These are phyloP conservation scores for Drosophila pectinifera DNA, from an alignment of 1,140 invertebrate genomes.

Conservation along the genomic window DNA sequence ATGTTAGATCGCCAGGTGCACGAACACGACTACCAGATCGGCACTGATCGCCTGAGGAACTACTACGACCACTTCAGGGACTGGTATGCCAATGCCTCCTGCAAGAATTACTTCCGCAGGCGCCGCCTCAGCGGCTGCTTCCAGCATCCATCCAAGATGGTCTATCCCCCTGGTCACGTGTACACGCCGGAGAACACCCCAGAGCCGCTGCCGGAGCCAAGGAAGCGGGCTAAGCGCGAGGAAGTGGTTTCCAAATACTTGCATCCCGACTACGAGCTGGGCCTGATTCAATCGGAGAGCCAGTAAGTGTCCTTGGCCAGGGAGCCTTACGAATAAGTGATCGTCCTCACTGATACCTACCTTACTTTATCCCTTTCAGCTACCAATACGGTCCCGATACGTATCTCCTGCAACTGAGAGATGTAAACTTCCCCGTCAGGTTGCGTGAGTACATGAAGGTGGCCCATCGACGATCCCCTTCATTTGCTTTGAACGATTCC, in stretches of 20 bases:
- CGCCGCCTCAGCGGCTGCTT: conserved; percentile 92
- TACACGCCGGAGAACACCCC: conserved; percentile 91
- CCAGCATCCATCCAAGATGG: conserved; percentile 96
- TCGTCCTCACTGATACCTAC: background rate
- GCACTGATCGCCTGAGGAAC: conserved; percentile 90
- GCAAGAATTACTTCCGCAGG: conserved; percentile 93
- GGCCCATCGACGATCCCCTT: conserved; percentile 90
- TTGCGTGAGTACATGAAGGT: conserved; percentile 97
- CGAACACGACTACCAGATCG: conserved; percentile 89
- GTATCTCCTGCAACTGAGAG: conserved; percentile 95
- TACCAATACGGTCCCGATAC: conserved; percentile 98
- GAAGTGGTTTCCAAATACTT: conserved; percentile 90
- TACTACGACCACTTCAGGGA: conserved; percentile 93
- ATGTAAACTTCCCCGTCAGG: conserved; percentile 95
- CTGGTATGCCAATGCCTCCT: conserved; percentile 95
- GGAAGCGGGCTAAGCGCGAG: conserved; percentile 87
- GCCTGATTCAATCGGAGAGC: conserved; percentile 92
- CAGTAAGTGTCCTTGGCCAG: conserved; percentile 88
- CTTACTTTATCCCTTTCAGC: conserved; percentile 86
- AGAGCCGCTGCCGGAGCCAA: conserved; percentile 86
- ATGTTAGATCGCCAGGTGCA: conserved; percentile 88
- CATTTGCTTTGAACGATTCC: conserved; percentile 88
- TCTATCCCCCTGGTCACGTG: conserved; percentile 93
- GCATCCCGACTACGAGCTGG: conserved; percentile 93
- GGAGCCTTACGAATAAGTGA: background rate